Conservation (phyloP, 2,888 invertebrate species). For the Drosophila pegasa region DNA sequence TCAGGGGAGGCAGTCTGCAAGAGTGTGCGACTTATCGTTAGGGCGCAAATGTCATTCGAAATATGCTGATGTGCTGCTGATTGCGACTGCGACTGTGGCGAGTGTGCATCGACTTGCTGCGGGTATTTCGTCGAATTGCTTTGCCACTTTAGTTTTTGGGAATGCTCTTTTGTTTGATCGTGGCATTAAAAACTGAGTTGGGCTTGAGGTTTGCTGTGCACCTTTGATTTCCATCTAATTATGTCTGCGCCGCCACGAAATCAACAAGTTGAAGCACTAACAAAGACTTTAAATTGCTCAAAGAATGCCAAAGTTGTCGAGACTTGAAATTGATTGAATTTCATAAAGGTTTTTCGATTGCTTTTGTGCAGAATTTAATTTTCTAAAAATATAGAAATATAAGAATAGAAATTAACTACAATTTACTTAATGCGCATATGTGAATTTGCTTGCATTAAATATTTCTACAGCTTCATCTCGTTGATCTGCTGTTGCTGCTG, state of each 20-base stretch:
- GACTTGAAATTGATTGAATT: no score
- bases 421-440: background rate
- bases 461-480: background rate
- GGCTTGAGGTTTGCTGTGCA: constrained; percentile 27
- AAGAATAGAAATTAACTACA: no score
- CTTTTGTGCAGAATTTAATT: no score
- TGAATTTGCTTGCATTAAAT: background rate
- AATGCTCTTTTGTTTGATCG: constrained; percentile 56
- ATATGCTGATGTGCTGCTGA: constrained; percentile 61
- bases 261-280: background rate
- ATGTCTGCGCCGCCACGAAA: constrained; percentile 1
- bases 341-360: no score
- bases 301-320: background rate
- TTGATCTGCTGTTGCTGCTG: constrained; percentile 5
- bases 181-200: constrained; percentile 58
- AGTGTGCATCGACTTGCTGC: constrained; percentile 36
- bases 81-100: constrained; percentile 30
- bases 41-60: constrained; percentile 68
- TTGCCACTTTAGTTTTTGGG: constrained; percentile 61
- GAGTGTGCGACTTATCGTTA: constrained; percentile 57
- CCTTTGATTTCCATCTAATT: constrained; percentile 54
- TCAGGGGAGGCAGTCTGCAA: constrained; percentile 66
- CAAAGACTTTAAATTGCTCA: background rate
- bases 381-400: no score
- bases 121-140: constrained; percentile 55